Evolutionary conservation across 1,140 invertebrate species (phyloP).

Genomic region (Prorops nasuta): DNA sequence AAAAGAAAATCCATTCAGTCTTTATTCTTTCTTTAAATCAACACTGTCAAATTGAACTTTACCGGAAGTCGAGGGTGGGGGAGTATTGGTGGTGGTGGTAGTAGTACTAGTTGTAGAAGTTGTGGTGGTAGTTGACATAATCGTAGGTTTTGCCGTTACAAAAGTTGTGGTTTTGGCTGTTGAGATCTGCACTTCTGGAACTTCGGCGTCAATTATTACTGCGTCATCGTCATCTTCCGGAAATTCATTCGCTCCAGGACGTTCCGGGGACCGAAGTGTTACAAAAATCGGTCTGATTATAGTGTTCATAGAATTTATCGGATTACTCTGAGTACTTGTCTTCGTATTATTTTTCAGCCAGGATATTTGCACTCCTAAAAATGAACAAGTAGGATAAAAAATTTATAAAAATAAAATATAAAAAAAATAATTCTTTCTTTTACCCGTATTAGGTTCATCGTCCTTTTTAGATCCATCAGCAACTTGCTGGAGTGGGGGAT

Average conservation of each 20-base stretch:
- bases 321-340: conserved; percentile 31
- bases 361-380: conserved; percentile 42
- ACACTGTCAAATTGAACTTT: not conserved
- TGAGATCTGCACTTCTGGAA: conserved; percentile 35
- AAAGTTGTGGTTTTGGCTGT: conserved; percentile 20
- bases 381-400: too few relatives aligned
- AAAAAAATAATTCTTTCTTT: too few relatives aligned
- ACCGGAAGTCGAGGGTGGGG: not conserved
- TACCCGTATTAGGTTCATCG: conserved; percentile 7
- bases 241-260: conserved; percentile 4
- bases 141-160: not conserved
- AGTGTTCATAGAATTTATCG: conserved; percentile 40
- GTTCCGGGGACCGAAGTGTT: conserved; percentile 21
- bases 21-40: not conserved
- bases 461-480: not conserved
- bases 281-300: conserved; percentile 36
- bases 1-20: not conserved
- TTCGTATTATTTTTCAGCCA: conserved; percentile 50
- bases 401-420: not conserved
- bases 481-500: conserved; percentile 6
- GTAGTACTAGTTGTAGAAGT: not conserved
- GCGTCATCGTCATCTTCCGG: conserved; percentile 43
- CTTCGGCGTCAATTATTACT: conserved; percentile 46
- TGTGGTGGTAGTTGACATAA: not conserved
- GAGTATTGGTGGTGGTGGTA: not conserved